These are phyloP conservation scores for Melanaphis sacchari DNA, from an alignment of 1,140 invertebrate species.

Conservation along the genomic window DNA sequence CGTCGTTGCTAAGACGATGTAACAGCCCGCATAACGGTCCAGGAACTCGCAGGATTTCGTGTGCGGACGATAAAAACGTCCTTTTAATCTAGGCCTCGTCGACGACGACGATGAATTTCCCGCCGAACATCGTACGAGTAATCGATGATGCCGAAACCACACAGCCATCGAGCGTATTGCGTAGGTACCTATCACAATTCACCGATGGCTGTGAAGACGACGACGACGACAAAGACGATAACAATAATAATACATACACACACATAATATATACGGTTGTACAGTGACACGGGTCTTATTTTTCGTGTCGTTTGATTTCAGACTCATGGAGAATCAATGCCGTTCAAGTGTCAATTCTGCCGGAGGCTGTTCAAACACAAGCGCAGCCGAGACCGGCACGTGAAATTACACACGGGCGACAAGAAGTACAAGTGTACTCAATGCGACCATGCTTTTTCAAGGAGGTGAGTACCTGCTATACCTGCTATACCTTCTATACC, in stretches of 20 bases:
- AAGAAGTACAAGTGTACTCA: slow-evolving; percentile 90
- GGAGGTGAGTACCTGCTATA: slow-evolving; percentile 75
- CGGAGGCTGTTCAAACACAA: slow-evolving; percentile 94
- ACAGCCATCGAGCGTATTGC: neutral
- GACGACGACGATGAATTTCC: neutral
- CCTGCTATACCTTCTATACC: neutral
- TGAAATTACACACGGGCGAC: slow-evolving; percentile 94
- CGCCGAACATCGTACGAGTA: neutral
- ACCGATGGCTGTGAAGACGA: too few species aligned
- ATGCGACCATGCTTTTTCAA: slow-evolving; percentile 90
- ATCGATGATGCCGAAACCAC: too few species aligned
- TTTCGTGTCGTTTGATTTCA: slow-evolving; percentile 64
- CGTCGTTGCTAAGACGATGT: too few species aligned
- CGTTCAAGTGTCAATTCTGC: slow-evolving; percentile 88
- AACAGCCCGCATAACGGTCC: too few species aligned
- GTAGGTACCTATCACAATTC: too few species aligned
- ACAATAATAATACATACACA: neutral
- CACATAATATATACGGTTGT: neutral
- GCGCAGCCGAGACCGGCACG: slow-evolving; percentile 89
- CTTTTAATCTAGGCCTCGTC: too few species aligned
- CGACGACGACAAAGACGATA: neutral
- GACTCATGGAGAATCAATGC: slow-evolving; percentile 89
- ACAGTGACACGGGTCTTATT: neutral
- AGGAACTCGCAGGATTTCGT: too few species aligned
- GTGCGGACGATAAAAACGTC: too few species aligned